Base-by-base conservation (phyloP, 2,797 vertebrate species). In the Sebastes nivosus region DNA sequence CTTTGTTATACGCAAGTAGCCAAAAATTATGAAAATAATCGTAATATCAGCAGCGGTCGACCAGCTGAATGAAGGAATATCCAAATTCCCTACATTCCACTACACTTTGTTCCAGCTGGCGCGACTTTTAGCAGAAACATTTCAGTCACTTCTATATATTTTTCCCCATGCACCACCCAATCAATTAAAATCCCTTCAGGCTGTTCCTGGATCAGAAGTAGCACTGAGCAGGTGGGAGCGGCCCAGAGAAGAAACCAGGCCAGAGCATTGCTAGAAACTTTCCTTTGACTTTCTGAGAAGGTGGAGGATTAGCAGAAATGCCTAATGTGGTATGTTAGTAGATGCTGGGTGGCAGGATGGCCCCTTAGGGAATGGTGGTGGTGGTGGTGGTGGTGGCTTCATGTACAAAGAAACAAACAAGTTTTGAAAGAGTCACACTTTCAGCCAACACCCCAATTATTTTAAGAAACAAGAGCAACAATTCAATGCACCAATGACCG, bases 371-470 rank as follows among this genome's bases (percentile, higher is more conserved):
- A 94, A 91, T 57, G 76, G 38, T 38, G 38, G 38, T 38, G 36
- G 34, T 30, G 27, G 27, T 58, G 76, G 14, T 46, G 46, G 50
- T n/a, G 50, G 85, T 89, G 84, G 77, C 58, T 86, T 90, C 61
- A 80, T 88, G 73, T 85, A 68, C 84, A 89, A 91, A 90, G 82
- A 77, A 71, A 78, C 57, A 80, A 85, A 84, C 77, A 83, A 70
- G 57, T 77, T 89, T 64, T 89, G 73, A 85, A 52, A 90, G 32
- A 92, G n/a, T 88, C 78, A 82, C 67, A 83, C 73, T 71, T 84
- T 73, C 72, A 82, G 83, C 94, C 79, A 91, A 89, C 94, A 92
- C 89, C 90, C 93, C 42, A 77, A 86, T 87, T 94, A 94, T 94
- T 95, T 95, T 90, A 92, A 93, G 88, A 93, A 92, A 77, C 22